Evolutionary conservation across 2,113 vertebrate species (phyloP).

Genomic region (Athene cunicularia): DNA sequence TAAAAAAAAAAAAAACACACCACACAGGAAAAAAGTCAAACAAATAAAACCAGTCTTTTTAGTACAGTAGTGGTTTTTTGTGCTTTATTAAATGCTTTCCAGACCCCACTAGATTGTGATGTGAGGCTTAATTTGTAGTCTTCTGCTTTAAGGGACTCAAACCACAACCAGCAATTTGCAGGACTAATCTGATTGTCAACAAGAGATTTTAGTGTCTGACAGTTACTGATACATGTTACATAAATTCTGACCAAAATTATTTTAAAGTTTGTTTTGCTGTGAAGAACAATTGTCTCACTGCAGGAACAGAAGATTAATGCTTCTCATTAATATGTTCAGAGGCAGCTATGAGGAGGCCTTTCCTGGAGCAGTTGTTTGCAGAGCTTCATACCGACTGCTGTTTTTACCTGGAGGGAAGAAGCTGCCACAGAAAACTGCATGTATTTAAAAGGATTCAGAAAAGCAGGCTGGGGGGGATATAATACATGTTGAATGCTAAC

Average conservation of each 20-base stretch:
- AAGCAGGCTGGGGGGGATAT: neutral
- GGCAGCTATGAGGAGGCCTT: neutral
- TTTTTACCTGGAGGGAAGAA: neutral
- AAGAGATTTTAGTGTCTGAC: neutral
- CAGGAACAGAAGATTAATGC: neutral
- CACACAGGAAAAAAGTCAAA: neutral
- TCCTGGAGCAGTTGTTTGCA: neutral
- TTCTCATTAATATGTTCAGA: neutral
- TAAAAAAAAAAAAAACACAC: no score
- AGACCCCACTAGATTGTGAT: neutral
- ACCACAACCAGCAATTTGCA: neutral
- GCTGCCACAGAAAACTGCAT: neutral
- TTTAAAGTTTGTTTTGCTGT: neutral
- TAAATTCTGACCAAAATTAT: neutral
- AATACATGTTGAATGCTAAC: neutral
- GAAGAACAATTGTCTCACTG: neutral
- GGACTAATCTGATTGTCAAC: no score
- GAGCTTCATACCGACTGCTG: rapidly evolving
- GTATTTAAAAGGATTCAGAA: neutral
- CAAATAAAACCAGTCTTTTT: neutral
- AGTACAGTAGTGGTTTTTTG: neutral
- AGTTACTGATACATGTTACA: rapidly evolving
- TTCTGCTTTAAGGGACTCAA: neutral
- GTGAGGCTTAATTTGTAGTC: neutral
- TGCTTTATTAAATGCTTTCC: neutral